Conservation (phyloP, 2,888 invertebrate species). For the Myopa testacea region DNA sequence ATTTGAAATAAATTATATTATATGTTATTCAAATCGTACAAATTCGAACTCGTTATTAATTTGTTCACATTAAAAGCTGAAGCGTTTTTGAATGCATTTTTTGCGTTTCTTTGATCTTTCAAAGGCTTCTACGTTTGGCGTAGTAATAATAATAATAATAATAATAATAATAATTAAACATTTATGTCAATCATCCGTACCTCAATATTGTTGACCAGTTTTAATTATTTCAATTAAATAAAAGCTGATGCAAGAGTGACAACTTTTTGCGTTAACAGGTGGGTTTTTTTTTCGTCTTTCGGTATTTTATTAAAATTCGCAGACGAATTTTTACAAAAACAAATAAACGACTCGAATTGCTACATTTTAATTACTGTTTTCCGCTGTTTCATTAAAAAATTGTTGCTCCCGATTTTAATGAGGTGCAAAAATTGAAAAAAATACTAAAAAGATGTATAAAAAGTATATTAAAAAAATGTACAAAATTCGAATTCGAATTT, state of each 20-base stretch:
- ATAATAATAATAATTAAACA: not conserved
- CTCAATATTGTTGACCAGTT: not conserved
- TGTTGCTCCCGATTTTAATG: too few species aligned
- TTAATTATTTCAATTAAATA: slow-evolving; percentile 6
- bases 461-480: too few species aligned
- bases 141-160: not conserved
- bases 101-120: not conserved
- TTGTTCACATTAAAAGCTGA: not conserved
- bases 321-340: not conserved
- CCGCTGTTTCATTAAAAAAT: too few species aligned
- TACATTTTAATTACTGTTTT: too few species aligned
- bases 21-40: too few species aligned
- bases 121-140: not conserved
- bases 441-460: too few species aligned
- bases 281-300: not conserved
- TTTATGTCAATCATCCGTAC: not conserved
- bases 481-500: too few species aligned
- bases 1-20: too few species aligned
- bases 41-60: slow-evolving; percentile 9
- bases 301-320: not conserved
- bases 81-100: not conserved
- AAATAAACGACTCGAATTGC: not conserved
- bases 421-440: too few species aligned
- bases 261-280: slow-evolving; percentile 14
- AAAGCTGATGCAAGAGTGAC: slow-evolving; percentile 31